These are phyloP conservation scores for Rhyzopertha dominica DNA, from an alignment of 1,140 invertebrate species.

Conservation along the genomic window DNA sequence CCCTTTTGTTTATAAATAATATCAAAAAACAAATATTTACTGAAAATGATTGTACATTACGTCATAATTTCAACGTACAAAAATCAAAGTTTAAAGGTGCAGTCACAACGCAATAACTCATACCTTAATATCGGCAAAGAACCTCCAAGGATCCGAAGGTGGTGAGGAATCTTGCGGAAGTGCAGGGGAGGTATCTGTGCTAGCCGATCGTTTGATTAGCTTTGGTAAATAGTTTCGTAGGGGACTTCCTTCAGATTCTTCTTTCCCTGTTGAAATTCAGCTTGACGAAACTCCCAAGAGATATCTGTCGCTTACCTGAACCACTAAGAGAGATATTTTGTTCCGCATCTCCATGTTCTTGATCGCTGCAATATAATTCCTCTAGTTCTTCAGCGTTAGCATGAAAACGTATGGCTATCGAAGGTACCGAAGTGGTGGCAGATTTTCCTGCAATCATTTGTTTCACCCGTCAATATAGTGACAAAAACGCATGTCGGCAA, in stretches of 20 bases:
- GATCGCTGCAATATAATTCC: constrained; percentile 58
- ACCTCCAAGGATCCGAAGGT: constrained; percentile 52
- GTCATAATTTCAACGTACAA: no score
- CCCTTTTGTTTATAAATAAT: no score
- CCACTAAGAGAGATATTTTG: no score
- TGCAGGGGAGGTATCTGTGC: constrained; percentile 42
- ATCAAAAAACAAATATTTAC: no score
- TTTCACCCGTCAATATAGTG: constrained; percentile 6
- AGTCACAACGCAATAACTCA: constrained; percentile 7
- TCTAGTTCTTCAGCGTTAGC: constrained; percentile 66
- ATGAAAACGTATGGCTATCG: constrained; percentile 61
- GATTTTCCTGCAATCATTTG: constrained; percentile 55
- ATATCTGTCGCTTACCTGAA: no score
- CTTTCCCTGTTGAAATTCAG: neutral
- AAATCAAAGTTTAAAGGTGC: neutral
- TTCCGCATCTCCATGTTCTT: constrained; percentile 48
- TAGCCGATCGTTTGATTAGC: constrained; percentile 46
- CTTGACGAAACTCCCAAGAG: constrained; percentile 5
- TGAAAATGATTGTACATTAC: no score
- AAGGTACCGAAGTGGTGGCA: constrained; percentile 56
- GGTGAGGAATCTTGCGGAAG: constrained; percentile 47
- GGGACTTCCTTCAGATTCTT: constrained; percentile 23
- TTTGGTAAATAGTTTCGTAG: constrained; percentile 30
- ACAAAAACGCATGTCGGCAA: constrained; percentile 11
- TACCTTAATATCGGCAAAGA: constrained; percentile 52